phyloP scores from a whole-genome alignment of 2,797 vertebrate genomes.

The Sebastes kiyomatsui region DNA sequence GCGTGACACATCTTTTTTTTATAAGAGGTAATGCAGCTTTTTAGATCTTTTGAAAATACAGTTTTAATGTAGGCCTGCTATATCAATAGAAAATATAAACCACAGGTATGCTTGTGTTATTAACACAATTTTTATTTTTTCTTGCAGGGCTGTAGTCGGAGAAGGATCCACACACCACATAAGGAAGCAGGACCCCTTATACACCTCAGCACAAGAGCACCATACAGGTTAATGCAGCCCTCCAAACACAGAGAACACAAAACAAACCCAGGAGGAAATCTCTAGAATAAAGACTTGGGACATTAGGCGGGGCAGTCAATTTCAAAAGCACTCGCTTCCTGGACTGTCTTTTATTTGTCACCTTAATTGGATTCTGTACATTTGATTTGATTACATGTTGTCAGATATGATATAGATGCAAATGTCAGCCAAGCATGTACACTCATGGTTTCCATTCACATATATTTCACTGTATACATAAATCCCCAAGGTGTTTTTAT shows the following conservation, averaged over 20 bases:
- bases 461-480: not conserved
- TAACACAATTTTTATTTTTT: not conserved
- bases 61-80: not conserved
- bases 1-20: too few species aligned
- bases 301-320: not conserved
- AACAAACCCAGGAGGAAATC: not conserved
- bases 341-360: not conserved
- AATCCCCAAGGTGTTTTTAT: not conserved
- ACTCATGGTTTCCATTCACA: not conserved
- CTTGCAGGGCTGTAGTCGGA: conserved; percentile 29
- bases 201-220: not conserved
- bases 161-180: not conserved
- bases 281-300: not conserved
- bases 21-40: not conserved
- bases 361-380: not conserved
- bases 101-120: not conserved
- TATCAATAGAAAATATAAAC: not conserved
- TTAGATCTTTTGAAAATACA: not conserved
- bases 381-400: not conserved
- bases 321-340: not conserved
- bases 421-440: not conserved
- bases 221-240: conserved; percentile 3
- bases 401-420: not conserved
- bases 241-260: not conserved
- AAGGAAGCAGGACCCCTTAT: not conserved